Percentiles rank a stretch among this genome's conserved stretches.
These are phyloP conservation scores for Drosophila pseudoobscura DNA, from an alignment of 1,140 invertebrate species.

Conservation along the genomic window DNA sequence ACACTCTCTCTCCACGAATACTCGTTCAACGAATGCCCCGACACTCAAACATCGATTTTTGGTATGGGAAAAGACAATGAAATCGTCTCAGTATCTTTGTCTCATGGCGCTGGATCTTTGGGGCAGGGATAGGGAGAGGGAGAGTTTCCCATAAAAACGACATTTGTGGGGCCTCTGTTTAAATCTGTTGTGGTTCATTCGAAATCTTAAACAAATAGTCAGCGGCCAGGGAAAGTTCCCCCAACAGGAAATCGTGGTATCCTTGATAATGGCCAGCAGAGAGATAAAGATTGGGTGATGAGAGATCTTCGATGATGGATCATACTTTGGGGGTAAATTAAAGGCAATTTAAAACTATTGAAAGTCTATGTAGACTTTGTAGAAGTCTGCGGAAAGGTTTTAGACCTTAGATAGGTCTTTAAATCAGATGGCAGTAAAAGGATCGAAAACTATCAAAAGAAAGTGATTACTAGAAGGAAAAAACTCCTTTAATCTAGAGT, in stretches of 20 bases:
- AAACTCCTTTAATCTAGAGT: too few species aligned
- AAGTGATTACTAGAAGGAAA: too few species aligned
- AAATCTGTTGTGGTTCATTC: constrained; percentile 25
- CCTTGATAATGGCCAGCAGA: too few species aligned
- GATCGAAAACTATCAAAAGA: too few species aligned
- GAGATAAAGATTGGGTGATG: constrained; percentile 4
- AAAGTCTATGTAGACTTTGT: too few species aligned
- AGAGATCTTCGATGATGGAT: too few species aligned
- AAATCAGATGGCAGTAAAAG: too few species aligned
- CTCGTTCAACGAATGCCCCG: not conserved
- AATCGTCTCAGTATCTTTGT: constrained; percentile 42
- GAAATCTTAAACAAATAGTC: not conserved
- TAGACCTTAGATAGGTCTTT: too few species aligned
- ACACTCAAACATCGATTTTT: not conserved
- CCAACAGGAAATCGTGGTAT: not conserved
- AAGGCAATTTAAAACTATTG: too few species aligned
- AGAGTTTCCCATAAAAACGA: constrained; percentile 26
- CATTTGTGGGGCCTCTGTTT: constrained; percentile 26
- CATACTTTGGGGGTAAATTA: too few species aligned
- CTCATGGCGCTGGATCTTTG: constrained; percentile 10
- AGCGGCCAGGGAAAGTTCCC: constrained; percentile 2
- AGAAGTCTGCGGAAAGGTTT: too few species aligned
- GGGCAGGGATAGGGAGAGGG: constrained; percentile 1
- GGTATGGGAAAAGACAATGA: constrained; percentile 38
- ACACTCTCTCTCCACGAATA: not conserved